Base-by-base conservation (phyloP, 1,140 invertebrate genomes). In the Tetraneura akinire region DNA sequence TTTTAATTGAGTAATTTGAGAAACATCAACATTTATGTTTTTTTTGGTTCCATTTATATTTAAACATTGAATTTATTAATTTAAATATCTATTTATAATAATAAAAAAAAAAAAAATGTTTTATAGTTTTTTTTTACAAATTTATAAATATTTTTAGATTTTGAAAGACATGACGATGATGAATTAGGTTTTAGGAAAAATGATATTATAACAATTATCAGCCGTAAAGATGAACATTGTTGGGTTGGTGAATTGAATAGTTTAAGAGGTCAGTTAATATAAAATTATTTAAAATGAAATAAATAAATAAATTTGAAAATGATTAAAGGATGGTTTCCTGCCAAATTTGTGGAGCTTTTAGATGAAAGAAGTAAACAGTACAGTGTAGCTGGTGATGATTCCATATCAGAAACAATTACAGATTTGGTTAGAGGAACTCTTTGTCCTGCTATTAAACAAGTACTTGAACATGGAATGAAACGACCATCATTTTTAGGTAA, bases 191-290 rank as follows among this genome's bases (percentile, higher is more conserved):
- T 99, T 87, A 89, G 96, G 70, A 97, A 97, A 87, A 98, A 98
- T 89, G 97, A 99, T 87, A 96, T 99, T 21, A 98, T 99, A 60
- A 98, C 95, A 64, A 95, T 99, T 49, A 93, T 99, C 37, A 98
- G 95, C 84, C 96, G 97, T 85, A 96, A 96, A 86, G 98, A 99
- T 88, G 98, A 99, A 85, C 97, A 99, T 86, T 99, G 98, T 86
- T 99, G 98, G 98, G 92, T 99, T 81, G 98, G 98, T 66, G 98
- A 99, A 87, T 86, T 99, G 3, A 99, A 99, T 90, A 98, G 98
- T 3, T 86, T 98, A 47, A 88, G 95, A 85, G 98, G 90, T 90
- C 85, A 83, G 29, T 49, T 18, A 76, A 32, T 45, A 49, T 37
- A 13, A 26, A 14, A 64, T 71, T 10, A 6, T 51, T 51, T 32